A percentile compares a stretch with the other conserved stretches of the same genome.
Evolutionary conservation across 2,113 vertebrate genomes (phyloP).

Genomic region (Hyperoodon ampullatus): DNA sequence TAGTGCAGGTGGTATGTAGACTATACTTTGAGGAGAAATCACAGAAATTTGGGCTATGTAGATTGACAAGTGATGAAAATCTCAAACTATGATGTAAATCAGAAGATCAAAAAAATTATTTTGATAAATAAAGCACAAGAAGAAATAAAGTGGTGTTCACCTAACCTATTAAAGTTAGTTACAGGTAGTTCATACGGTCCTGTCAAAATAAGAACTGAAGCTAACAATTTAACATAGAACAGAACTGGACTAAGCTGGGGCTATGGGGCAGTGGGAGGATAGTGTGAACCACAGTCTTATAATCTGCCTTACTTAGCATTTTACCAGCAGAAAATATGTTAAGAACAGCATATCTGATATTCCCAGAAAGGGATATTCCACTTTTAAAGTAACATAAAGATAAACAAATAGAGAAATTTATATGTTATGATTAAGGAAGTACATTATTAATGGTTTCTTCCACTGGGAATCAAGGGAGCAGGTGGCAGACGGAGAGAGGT

Average conservation of each 20-base stretch:
- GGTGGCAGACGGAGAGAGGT: neutral
- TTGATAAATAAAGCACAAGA: neutral
- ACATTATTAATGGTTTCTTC: neutral
- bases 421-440: neutral
- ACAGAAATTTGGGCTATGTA: neutral
- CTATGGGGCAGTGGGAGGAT: neutral
- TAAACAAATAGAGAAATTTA: neutral
- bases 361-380: neutral
- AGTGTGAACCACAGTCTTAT: neutral
- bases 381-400: neutral
- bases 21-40: neutral
- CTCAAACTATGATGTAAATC: neutral
- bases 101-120: neutral
- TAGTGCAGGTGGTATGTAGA: neutral
- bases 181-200: neutral
- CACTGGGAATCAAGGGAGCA: neutral
- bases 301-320: neutral
- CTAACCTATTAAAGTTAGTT: neutral
- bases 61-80: neutral
- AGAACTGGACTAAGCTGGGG: neutral
- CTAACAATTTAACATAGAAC: neutral
- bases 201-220: neutral
- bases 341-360: neutral
- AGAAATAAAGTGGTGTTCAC: neutral
- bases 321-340: neutral